phyloP scores from a whole-genome alignment of 1,140 invertebrate species.

The Halotydeus destructor region DNA sequence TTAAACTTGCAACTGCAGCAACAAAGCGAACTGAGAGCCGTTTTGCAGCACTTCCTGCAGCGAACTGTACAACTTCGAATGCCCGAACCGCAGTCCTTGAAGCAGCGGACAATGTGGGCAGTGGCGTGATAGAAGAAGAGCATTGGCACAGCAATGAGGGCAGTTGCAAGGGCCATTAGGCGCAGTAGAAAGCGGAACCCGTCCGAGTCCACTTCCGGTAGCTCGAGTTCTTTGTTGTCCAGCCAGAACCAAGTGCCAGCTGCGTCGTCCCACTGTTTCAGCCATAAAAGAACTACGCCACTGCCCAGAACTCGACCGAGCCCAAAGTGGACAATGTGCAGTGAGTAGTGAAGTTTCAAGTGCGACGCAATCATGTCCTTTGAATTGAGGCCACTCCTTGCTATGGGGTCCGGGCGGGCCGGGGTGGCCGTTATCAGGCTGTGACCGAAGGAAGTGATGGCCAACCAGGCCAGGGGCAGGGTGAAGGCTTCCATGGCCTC shows the following conservation, averaged over 20 bases:
- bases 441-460: conserved; percentile 17
- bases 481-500: conserved; percentile 18
- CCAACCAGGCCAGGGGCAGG: conserved; percentile 17
- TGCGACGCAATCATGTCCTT: no score
- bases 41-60: no score
- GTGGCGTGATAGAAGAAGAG: conserved; percentile 8
- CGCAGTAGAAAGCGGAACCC: conserved; percentile 9
- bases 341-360: conserved; percentile 15
- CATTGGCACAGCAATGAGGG: conserved; percentile 2
- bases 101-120: no score
- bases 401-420: conserved; percentile 8
- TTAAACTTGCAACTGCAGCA: no score
- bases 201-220: conserved; percentile 4
- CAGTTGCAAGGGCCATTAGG: conserved; percentile 2
- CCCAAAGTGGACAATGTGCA: conserved; percentile 18
- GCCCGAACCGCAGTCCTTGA: no score
- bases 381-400: conserved; percentile 5
- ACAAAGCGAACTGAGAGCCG: no score
- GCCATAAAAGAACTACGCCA: conserved; percentile 4
- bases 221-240: not conserved
- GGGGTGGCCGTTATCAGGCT: conserved; percentile 11
- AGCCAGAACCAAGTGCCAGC: conserved; percentile 9
- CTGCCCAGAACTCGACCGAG: conserved; percentile 11
- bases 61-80: no score
- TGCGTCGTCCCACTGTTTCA: conserved; percentile 4